A percentile compares a stretch with the other conserved stretches of the same genome.
Conservation (phyloP, 2,113 vertebrate species). For the Callaeas wilsoni region DNA sequence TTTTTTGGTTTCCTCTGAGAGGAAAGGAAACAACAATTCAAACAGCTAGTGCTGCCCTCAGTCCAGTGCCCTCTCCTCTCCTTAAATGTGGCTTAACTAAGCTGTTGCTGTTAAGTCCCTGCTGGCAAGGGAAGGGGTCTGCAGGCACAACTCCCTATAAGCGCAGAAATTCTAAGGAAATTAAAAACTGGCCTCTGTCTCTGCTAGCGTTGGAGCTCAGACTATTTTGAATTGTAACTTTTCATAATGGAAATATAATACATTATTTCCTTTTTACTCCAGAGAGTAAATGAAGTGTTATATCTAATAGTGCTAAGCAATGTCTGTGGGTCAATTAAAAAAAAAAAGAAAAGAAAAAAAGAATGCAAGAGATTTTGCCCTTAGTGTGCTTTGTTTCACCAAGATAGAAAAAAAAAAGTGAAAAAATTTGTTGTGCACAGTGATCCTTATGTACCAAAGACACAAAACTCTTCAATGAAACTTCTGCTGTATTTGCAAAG, state of each 20-base stretch:
- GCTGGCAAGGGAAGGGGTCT: neutral
- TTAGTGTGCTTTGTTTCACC: neutral
- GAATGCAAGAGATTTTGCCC: neutral
- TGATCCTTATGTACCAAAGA: neutral
- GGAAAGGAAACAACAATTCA: neutral
- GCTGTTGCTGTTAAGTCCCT: neutral
- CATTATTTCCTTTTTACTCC: neutral
- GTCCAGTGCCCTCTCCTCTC: neutral
- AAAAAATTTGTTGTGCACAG: neutral
- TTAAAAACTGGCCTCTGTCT: neutral
- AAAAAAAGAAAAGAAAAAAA: neutral
- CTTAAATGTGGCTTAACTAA: neutral
- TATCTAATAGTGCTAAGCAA: neutral
- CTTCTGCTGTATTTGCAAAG: neutral
- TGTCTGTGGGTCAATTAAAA: neutral
- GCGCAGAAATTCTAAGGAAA: neutral
- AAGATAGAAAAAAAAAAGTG: neutral
- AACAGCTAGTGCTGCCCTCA: neutral
- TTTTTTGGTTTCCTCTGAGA: neutral
- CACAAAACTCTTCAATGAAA: slow-evolving; percentile 4
- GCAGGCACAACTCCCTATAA: neutral
- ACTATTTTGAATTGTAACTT: neutral
- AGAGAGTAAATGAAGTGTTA: neutral
- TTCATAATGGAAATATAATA: neutral
- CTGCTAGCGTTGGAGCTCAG: neutral